A percentile compares a stretch with the other conserved stretches of the same genome.
phyloP scores from a whole-genome alignment of 2,888 invertebrate genomes.

The Ochropleura plecta region DNA sequence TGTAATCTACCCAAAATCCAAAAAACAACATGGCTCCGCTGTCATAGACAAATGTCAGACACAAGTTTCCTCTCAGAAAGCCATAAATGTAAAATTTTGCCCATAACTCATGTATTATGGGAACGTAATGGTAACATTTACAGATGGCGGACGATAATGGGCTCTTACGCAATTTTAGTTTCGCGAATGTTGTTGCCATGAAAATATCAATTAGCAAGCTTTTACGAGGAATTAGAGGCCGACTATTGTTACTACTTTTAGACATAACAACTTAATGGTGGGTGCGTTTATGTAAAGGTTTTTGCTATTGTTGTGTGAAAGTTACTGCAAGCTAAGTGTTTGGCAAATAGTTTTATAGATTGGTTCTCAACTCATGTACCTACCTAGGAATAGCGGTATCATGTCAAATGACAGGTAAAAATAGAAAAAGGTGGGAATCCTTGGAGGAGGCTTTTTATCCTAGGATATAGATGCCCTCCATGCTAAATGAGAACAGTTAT shows the following conservation, averaged over 20 bases:
- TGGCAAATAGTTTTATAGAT: constrained; percentile 17
- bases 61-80: constrained; percentile 44
- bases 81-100: constrained; percentile 54
- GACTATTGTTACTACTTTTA: constrained; percentile 23
- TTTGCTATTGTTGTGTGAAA: constrained; percentile 18
- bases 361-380: not conserved
- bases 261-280: constrained; percentile 14
- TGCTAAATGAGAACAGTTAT: too few species aligned
- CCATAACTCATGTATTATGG: constrained; percentile 51
- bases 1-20: not conserved
- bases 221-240: constrained; percentile 41
- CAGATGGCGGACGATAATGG: constrained; percentile 32
- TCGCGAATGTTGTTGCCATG: constrained; percentile 53
- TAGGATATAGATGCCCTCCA: too few species aligned
- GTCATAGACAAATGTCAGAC: constrained; percentile 44
- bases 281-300: constrained; percentile 36
- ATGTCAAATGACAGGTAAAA: too few species aligned
- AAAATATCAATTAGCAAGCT: constrained; percentile 59
- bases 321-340: constrained; percentile 30
- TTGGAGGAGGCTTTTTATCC: too few species aligned
- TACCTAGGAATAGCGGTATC: not conserved
- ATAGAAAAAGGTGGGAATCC: too few species aligned
- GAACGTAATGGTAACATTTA: constrained; percentile 46
- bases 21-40: constrained; percentile 27
- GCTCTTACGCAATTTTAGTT: constrained; percentile 34